Evolutionary conservation across 2,113 vertebrate genomes (phyloP), one percentile per base, ranked within the genome.

Genomic region (Dolichotis patagonum): DNA sequence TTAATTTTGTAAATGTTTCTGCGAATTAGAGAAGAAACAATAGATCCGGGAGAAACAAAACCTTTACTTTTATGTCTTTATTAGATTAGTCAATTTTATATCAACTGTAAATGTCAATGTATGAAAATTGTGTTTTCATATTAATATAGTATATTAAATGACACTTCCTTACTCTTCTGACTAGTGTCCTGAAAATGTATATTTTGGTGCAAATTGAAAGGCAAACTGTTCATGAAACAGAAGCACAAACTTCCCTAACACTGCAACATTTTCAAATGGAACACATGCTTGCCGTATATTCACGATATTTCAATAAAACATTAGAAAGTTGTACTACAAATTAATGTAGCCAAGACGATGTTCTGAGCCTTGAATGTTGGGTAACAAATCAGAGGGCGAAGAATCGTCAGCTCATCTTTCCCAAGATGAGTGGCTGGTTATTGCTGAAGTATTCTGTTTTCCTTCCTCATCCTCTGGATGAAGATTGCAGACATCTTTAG

Each of bases 401-500:
- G 12, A 17, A 35, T 7, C 54, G 24, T 67, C 38, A 43, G 19
- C 26, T 67, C 63, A 32, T 83, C 24, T 63, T 54, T 69, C 52
- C 7, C 7, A 49, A 88, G 30, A 32, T 2, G 22, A 86, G 30
- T 13, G 58, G 11, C 43, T 82, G 71, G 41, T 86, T 85, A 58
- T 30, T 56, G 88, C 32, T 56, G 0, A 65, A 67, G 7, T 24
- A 4, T 26, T 77, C n/a, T n/a, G 1, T 62, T 82, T 38, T 62
- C 81, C 63, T 58, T 46, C 52, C 41, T 92, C 1, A 0, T 83
- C 62, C 67, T 89, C 46, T 30, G 63, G 75, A 22, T 46, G 63
- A 96, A 86, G 82, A 90, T 43, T 71, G 19, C 54, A 60, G 65
- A 5, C n/a, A 62, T 81, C 91, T 80, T 86, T 54, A 94, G 88